Conservation (phyloP, 2,113 vertebrate genomes). For the Onychorhynchus coronatus region DNA sequence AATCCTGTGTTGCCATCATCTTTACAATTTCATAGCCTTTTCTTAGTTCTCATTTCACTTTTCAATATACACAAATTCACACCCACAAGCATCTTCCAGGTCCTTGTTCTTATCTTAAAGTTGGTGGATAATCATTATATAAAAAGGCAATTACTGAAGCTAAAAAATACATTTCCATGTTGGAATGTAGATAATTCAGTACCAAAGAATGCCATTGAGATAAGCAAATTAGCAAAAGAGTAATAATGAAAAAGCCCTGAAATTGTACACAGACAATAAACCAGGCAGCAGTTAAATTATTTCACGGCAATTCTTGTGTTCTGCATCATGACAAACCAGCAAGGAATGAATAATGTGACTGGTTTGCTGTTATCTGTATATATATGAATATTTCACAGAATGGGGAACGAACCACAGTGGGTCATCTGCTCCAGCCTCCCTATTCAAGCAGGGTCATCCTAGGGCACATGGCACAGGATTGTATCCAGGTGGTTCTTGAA, state of each 20-base stretch:
- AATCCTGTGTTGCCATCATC: background rate
- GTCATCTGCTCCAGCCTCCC: background rate
- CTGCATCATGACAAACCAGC: background rate
- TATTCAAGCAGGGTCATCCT: background rate
- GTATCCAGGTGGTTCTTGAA: background rate
- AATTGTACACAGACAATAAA: background rate
- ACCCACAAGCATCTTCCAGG: background rate
- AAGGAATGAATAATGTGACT: background rate
- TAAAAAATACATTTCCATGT: background rate
- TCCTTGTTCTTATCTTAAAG: background rate
- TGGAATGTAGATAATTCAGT: background rate
- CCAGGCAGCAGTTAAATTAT: background rate
- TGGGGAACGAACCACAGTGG: background rate
- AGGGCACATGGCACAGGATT: background rate
- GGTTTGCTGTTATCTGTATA: background rate
- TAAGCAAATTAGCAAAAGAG: background rate
- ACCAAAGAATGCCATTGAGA: background rate
- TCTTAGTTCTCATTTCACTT: background rate
- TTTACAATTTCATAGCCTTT: background rate
- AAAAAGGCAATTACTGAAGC: background rate
- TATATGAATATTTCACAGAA: background rate
- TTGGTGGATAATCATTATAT: background rate
- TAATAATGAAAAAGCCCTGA: background rate
- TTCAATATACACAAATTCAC: background rate
- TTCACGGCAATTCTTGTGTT: background rate